Evolutionary conservation across 23 tunicate genomes (phyloP).

Genomic region (Pegea sp.): DNA sequence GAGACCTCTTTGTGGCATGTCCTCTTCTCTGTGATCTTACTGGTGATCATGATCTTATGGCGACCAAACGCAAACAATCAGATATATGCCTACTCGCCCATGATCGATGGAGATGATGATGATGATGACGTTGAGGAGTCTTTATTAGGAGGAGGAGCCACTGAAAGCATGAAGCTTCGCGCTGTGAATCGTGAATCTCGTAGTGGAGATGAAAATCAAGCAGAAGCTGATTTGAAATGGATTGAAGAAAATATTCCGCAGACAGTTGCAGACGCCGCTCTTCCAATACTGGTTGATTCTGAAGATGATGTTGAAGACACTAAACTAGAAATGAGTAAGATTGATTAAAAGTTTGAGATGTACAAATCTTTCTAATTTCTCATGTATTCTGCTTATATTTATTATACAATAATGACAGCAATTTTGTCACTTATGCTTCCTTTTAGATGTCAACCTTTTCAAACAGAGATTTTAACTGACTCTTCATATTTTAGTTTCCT

Average conservation of each 20-base stretch:
- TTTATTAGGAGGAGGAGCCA: constrained; percentile 56
- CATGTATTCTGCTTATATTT: too few species aligned
- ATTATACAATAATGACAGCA: too few species aligned
- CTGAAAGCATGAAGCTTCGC: constrained; percentile 74
- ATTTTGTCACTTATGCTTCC: too few species aligned
- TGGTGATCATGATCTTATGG: constrained; percentile 95
- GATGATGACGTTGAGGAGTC: constrained; percentile 52
- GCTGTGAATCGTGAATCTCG: constrained; percentile 11
- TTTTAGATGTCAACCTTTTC: too few species aligned
- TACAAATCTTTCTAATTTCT: too few species aligned
- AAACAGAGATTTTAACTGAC: too few species aligned
- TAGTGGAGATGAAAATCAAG: constrained; percentile 9
- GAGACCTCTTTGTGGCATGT: constrained; percentile 95
- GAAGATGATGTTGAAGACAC: constrained; percentile 82
- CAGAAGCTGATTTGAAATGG: constrained; percentile 95
- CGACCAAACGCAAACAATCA: constrained; percentile 94
- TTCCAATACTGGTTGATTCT: constrained; percentile 76
- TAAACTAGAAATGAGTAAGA: constrained; percentile 90
- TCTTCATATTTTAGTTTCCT: too few species aligned
- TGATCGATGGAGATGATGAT: constrained; percentile 76
- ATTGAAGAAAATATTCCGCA: constrained; percentile 98
- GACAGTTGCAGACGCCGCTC: constrained; percentile 77
- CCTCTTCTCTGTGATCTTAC: constrained; percentile 64
- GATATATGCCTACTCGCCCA: constrained; percentile 92
- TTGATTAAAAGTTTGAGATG: constrained; percentile 31